Conservation (phyloP, 2,113 vertebrate species). For the Heterocephalus glaber region DNA sequence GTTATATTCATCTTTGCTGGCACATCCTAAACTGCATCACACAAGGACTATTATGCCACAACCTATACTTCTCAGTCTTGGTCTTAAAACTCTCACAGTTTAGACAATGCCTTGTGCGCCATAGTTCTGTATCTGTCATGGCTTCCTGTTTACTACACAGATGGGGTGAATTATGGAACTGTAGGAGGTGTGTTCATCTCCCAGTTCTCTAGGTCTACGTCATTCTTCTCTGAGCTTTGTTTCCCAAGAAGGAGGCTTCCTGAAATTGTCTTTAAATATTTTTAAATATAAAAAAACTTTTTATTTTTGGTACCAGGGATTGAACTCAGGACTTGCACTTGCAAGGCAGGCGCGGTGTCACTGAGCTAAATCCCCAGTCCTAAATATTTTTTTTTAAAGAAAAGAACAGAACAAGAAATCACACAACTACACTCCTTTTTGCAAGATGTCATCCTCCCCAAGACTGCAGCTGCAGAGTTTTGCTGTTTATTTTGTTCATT, state of each 20-base stretch:
- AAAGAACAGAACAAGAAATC: not conserved
- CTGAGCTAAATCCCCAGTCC: no score
- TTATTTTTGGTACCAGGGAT: no score
- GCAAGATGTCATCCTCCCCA: not conserved
- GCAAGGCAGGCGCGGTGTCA: no score
- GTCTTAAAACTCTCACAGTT: not conserved
- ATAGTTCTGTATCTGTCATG: not conserved
- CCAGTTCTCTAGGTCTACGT: not conserved
- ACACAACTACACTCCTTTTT: not conserved
- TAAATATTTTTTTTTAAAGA: not conserved
- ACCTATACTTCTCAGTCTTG: not conserved
- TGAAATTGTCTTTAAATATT: not conserved
- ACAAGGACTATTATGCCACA: not conserved
- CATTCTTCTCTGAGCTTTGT: not conserved
- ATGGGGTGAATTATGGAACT: not conserved
- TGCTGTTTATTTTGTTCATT: not conserved
- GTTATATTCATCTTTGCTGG: not conserved
- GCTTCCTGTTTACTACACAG: not conserved
- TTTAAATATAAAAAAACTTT: no score
- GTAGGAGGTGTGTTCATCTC: not conserved
- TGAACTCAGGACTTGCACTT: no score
- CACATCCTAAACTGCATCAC: not conserved
- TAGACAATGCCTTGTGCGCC: not conserved
- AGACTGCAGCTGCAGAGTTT: not conserved
- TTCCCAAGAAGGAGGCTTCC: not conserved